Evolutionary conservation across 2,797 vertebrate genomes (phyloP).

Genomic region (Pteronotus mesoamericanus): DNA sequence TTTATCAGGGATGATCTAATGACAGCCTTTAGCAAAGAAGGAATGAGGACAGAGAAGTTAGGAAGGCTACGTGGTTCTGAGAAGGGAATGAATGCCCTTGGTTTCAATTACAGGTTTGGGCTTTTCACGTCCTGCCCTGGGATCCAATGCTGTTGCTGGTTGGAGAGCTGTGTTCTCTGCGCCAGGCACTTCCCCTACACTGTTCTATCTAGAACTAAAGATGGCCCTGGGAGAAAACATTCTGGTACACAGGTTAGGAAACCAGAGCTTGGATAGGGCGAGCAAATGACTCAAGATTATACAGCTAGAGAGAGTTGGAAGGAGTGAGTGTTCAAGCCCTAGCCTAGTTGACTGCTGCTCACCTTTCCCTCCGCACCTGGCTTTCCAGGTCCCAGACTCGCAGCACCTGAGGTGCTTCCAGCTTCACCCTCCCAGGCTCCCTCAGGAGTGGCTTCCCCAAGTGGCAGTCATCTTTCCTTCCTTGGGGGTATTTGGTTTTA

Average conservation of each 20-base stretch:
- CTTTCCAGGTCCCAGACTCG: not conserved
- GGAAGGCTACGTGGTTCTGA: not conserved
- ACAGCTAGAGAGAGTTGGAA: not conserved
- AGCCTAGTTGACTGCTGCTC: rapidly evolving
- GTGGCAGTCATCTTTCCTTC: not conserved
- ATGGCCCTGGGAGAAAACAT: not conserved
- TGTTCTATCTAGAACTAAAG: not conserved
- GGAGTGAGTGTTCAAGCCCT: not conserved
- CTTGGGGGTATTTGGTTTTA: not conserved
- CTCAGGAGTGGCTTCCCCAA: not conserved
- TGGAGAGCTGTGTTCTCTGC: not conserved
- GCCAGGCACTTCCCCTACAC: not conserved
- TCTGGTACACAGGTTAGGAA: not conserved
- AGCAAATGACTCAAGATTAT: not conserved
- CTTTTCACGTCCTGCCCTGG: not conserved
- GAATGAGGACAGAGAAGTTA: not conserved
- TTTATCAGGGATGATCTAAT: not conserved
- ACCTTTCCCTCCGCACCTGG: not conserved
- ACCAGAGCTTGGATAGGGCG: not conserved
- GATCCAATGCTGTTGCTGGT: not conserved
- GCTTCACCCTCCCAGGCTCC: not conserved
- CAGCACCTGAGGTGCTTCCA: not conserved
- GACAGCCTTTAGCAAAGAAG: not conserved
- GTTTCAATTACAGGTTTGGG: not conserved
- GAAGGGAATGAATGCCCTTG: slow-evolving; percentile 10